Evolutionary conservation across 2,888 invertebrate genomes (phyloP).

Genomic region (Coenonympha arcania): DNA sequence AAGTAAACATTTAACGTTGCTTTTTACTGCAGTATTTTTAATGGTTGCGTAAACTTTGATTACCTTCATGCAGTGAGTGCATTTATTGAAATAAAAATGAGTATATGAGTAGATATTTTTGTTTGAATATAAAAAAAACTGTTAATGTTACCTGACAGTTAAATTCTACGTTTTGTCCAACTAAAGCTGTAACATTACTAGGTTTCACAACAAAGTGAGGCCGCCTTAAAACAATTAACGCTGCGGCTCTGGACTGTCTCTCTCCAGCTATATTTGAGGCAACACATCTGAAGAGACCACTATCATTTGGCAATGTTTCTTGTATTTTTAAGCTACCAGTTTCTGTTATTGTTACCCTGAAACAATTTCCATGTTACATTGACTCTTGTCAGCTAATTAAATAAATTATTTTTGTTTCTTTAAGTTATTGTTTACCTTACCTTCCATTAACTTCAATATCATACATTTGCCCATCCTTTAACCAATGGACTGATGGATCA

Average conservation of each 20-base stretch:
- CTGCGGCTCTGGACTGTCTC: constrained; percentile 85
- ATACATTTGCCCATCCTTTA: constrained; percentile 79
- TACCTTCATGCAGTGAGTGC: no score
- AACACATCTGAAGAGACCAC: constrained; percentile 92
- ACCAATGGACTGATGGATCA: constrained; percentile 94
- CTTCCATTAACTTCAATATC: constrained; percentile 78
- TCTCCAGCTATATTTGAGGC: constrained; percentile 93
- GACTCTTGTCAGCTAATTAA: no score
- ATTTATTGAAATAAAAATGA: no score
- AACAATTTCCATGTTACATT: constrained; percentile 31
- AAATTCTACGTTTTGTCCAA: constrained; percentile 88
- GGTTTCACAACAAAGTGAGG: constrained; percentile 92
- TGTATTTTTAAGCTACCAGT: constrained; percentile 92
- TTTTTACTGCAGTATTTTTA: background rate
- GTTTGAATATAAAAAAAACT: no score
- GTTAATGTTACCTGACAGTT: constrained; percentile 77
- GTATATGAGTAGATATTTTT: no score
- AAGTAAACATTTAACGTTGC: background rate
- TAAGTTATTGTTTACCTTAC: no score
- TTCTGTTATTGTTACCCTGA: constrained; percentile 84
- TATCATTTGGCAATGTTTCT: constrained; percentile 90
- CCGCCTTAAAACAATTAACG: constrained; percentile 87
- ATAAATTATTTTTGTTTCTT: no score
- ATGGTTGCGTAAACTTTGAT: background rate
- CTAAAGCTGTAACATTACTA: constrained; percentile 85